phyloP scores from a whole-genome alignment of 2,888 invertebrate species.

The Mesopsocus fuscifrons region DNA sequence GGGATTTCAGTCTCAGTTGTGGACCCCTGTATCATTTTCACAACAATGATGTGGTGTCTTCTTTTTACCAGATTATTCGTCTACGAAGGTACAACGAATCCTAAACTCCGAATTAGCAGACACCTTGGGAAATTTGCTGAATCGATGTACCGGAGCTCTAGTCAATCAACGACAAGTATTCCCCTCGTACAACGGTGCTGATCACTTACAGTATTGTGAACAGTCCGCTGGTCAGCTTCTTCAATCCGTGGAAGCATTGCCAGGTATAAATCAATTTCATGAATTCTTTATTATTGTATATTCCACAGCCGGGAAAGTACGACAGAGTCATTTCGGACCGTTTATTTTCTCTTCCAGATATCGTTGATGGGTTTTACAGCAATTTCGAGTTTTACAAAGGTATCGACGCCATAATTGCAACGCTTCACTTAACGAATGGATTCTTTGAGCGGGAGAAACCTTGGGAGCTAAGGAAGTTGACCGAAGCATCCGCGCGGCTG shows the following conservation, averaged over 20 bases:
- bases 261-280: too few relatives aligned
- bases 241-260: slow-evolving; percentile 32
- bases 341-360: slow-evolving; percentile 29
- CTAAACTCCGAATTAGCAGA: slow-evolving; percentile 83
- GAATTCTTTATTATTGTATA: too few relatives aligned
- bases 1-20: too few relatives aligned
- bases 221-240: slow-evolving; percentile 26
- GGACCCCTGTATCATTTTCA: too few relatives aligned
- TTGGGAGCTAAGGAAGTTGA: slow-evolving; percentile 60
- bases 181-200: slow-evolving; percentile 34
- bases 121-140: slow-evolving; percentile 77
- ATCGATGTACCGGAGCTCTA: slow-evolving; percentile 51
- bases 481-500: slow-evolving; percentile 30
- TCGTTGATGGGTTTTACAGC: slow-evolving; percentile 46
- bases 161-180: slow-evolving; percentile 64
- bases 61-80: background rate
- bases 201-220: slow-evolving; percentile 23
- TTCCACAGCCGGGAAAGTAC: too few relatives aligned
- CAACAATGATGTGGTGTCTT: too few relatives aligned
- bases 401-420: slow-evolving; percentile 53
- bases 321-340: too few relatives aligned
- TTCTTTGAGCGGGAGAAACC: slow-evolving; percentile 76
- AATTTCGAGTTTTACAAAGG: slow-evolving; percentile 66
- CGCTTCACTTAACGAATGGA: slow-evolving; percentile 59
- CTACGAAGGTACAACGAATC: slow-evolving; percentile 38